Evolutionary conservation across 2,797 vertebrate genomes (phyloP).

Genomic region (Trematomus bernacchii): DNA sequence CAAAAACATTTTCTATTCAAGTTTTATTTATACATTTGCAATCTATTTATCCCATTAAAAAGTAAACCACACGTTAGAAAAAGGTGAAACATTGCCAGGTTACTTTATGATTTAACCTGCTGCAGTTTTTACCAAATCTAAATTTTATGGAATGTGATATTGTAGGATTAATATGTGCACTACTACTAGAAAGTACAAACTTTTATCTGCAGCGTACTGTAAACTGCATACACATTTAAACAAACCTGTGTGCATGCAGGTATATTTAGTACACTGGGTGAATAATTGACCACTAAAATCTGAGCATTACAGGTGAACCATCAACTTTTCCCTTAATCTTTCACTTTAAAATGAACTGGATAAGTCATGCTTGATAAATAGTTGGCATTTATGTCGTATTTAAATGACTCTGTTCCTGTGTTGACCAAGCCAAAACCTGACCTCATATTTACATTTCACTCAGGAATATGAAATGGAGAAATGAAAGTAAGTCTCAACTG

Average conservation of each 20-base stretch:
- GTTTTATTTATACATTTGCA: not conserved
- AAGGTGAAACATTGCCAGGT: not conserved
- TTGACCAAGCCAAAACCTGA: conserved; percentile 19
- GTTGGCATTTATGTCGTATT: not conserved
- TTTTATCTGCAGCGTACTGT: conserved; percentile 5
- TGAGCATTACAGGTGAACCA: not conserved
- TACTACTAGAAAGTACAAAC: conserved; percentile 12
- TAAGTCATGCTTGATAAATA: not conserved
- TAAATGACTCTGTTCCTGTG: not conserved
- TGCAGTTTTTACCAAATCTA: not conserved
- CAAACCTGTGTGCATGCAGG: not conserved
- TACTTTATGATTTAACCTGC: not conserved
- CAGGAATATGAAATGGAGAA: conserved; percentile 52
- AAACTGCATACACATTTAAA: conserved; percentile 8
- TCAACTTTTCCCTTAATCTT: not conserved
- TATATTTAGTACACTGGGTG: not conserved
- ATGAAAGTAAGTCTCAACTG: conserved; percentile 33
- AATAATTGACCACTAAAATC: too few relatives aligned
- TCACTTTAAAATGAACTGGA: not conserved
- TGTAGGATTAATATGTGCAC: not conserved
- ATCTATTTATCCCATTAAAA: not conserved
- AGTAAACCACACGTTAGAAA: not conserved
- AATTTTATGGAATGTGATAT: not conserved
- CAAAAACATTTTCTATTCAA: not conserved
- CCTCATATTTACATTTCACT: not conserved